Base-by-base conservation (phyloP, 2,797 vertebrate species). In the Euphonia xanthogaster region DNA sequence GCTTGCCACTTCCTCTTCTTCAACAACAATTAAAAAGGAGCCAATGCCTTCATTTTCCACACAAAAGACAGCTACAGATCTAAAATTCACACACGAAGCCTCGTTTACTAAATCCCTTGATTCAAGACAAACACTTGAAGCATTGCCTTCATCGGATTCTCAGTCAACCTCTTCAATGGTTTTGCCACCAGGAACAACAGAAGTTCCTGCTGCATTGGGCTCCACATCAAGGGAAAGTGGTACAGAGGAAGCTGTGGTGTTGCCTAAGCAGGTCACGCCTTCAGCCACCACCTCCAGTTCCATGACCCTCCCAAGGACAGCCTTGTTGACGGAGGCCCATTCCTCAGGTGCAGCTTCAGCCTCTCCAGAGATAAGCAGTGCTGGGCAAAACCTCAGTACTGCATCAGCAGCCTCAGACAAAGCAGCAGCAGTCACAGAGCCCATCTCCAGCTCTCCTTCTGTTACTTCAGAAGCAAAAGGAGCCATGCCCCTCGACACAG, bases 201-300 rank as follows among this genome's bases (percentile, higher is more conserved):
- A 89, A 86, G 57, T 68, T 65, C 31, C 86, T 7, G 1, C 53
- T 7, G 2, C 27, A 2, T 35, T 24, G 85, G 40, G 17, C n/a
- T 62, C 94, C 42, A 61, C 63, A 4, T 48, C 76, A 21, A 33
- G 13, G 28, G 88, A 31, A 72, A 96, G 95, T 24, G 63, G 95
- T 62, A 91, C 94, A 22, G 96, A 97, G 74, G 91, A 87, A 87
- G 71, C 66, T 8, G 73, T 75, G 9, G 23, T 84, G 14, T 60
- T 96, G 33, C 88, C 76, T 40, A 89, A 96, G 84, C 93, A 88
- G 84, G 96, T 90, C 66, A 93, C 79, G 9, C 82, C 89, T 94
- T 93, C 76, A 92, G 88, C 74, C 50, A 58, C 75, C 12, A 6
- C 68, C 44, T 88, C 74, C 31, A 79, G 87, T 54, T 92, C 95